Evolutionary conservation across 1,140 invertebrate genomes (phyloP).

Genomic region (Carcinoscorpius rotundicauda): DNA sequence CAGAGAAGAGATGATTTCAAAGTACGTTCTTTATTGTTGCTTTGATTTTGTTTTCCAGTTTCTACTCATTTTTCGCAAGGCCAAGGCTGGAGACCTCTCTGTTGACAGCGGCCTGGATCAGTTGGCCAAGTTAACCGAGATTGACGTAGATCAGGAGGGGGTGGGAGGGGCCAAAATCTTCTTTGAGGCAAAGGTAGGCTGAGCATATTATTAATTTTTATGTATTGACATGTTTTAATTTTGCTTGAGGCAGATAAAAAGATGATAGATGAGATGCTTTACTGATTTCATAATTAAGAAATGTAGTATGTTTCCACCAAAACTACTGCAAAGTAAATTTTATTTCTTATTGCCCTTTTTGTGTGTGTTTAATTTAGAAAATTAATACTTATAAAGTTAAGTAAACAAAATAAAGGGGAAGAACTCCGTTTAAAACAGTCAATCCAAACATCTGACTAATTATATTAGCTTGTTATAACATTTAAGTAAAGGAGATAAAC

Average conservation of each 20-base stretch:
- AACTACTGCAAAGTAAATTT: background rate
- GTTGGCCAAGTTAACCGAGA: constrained; percentile 67
- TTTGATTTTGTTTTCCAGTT: constrained; percentile 41
- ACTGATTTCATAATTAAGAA: constrained; percentile 6
- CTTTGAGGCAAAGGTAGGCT: constrained; percentile 65
- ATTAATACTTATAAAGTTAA: too few species aligned
- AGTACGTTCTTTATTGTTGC: background rate
- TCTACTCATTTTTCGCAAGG: constrained; percentile 74
- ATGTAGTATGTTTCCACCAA: background rate
- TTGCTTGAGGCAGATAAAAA: background rate
- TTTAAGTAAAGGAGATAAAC: background rate
- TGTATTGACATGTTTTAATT: background rate
- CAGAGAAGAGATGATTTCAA: background rate
- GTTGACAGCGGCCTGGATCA: constrained; percentile 67
- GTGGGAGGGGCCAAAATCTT: constrained; percentile 79
- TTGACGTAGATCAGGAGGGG: constrained; percentile 75
- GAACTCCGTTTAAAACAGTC: too few species aligned
- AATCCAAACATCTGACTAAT: too few species aligned
- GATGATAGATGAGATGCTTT: background rate
- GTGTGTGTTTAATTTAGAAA: too few species aligned
- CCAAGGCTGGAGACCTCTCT: constrained; percentile 65
- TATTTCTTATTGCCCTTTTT: background rate
- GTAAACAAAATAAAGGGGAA: too few species aligned
- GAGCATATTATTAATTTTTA: background rate
- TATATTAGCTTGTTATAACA: too few species aligned